These are phyloP conservation scores for Pachycephala philippinensis DNA, from an alignment of 2,113 vertebrate species.

Conservation along the genomic window DNA sequence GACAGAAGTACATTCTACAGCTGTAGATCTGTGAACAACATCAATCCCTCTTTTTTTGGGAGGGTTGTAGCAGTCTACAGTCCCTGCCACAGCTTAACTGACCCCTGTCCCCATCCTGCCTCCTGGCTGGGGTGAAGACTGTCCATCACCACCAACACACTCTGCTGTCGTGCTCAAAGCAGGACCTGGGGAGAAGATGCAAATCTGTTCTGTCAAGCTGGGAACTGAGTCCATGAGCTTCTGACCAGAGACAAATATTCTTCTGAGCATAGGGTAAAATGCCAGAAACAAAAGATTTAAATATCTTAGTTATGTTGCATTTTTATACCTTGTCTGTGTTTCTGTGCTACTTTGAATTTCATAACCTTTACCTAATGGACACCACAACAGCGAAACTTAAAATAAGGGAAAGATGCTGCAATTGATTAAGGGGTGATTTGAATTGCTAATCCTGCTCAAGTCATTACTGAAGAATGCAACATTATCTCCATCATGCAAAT, in stretches of 20 bases:
- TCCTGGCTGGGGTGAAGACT: neutral
- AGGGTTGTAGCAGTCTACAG: neutral
- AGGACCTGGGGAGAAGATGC: neutral
- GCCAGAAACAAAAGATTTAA: neutral
- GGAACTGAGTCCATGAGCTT: neutral
- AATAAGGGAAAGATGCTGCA: neutral
- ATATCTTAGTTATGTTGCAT: neutral
- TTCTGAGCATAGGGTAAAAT: neutral
- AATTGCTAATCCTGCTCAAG: neutral
- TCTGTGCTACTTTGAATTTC: neutral
- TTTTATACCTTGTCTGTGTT: neutral
- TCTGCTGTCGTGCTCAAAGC: neutral
- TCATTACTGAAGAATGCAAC: neutral
- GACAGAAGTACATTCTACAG: neutral
- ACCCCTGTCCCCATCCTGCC: neutral
- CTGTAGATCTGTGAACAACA: neutral
- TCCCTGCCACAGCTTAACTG: neutral
- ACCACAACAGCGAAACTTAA: neutral
- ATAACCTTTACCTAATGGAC: neutral
- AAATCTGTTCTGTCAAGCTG: neutral
- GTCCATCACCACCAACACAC: neutral
- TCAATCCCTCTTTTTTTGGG: neutral
- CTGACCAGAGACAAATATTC: neutral
- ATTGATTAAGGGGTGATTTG: neutral
- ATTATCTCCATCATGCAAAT: neutral